A percentile compares a stretch with the other conserved stretches of the same genome.
Conservation (phyloP, 2,113 vertebrate species). For the Passer montanus region DNA sequence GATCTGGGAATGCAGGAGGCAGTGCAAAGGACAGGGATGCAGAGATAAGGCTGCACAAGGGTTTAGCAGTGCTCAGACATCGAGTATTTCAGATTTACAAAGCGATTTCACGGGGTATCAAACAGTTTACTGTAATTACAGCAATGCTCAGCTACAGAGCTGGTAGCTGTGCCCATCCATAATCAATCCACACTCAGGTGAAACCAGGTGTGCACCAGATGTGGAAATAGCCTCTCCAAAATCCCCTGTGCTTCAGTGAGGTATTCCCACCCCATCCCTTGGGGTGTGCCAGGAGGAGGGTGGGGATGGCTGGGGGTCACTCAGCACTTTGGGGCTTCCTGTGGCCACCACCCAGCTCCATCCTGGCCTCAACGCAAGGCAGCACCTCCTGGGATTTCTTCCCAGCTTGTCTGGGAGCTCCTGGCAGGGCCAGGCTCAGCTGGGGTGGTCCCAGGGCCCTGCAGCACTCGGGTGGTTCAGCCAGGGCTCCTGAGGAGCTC, state of each 20-base stretch:
- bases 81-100: not conserved
- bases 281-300: not conserved
- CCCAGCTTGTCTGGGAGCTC: not conserved
- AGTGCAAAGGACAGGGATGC: not conserved
- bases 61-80: accelerated
- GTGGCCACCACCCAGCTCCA: not conserved
- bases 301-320: not conserved
- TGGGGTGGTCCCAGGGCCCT: not conserved
- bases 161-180: accelerated
- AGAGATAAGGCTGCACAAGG: not conserved
- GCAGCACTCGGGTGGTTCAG: not conserved
- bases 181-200: accelerated
- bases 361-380: not conserved
- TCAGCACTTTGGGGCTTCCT: not conserved
- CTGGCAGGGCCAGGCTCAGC: not conserved
- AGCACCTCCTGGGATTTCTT: not conserved
- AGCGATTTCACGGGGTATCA: accelerated
- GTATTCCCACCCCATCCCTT: accelerated
- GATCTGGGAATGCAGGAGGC: not conserved
- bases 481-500: no score
- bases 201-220: not conserved
- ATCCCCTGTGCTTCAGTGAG: not conserved
- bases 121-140: not conserved
- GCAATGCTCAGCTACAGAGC: accelerated
- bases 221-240: accelerated